Percentiles rank a stretch among this genome's conserved stretches.
Evolutionary conservation across 1,140 invertebrate genomes (phyloP).

Genomic region (Sitobion miscanthi): DNA sequence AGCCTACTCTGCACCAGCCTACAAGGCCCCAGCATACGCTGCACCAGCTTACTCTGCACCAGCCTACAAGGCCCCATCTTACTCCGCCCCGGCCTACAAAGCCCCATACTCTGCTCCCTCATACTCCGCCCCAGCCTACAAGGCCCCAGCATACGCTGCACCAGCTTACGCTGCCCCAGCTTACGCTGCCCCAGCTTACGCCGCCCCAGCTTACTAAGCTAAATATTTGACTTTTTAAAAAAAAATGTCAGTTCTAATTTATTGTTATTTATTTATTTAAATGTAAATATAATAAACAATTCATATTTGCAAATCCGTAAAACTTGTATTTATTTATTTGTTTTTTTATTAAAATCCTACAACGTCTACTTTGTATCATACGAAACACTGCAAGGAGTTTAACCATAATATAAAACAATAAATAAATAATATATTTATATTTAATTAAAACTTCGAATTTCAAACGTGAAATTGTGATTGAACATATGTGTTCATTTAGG

Average conservation of each 20-base stretch:
- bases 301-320: constrained; percentile 35
- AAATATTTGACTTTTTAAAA: constrained; percentile 44
- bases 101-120: constrained; percentile 55
- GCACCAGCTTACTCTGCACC: constrained; percentile 46
- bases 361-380: too few relatives aligned
- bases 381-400: neutral
- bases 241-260: constrained; percentile 39
- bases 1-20: constrained; percentile 57
- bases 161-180: constrained; percentile 56
- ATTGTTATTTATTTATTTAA: constrained; percentile 56
- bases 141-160: constrained; percentile 54
- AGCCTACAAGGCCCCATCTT: constrained; percentile 59
- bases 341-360: neutral
- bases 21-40: constrained; percentile 56
- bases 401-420: neutral
- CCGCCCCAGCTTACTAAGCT: constrained; percentile 59
- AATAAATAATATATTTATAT: neutral
- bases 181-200: constrained; percentile 59
- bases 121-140: constrained; percentile 56
- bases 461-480: neutral
- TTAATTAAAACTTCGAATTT: neutral
- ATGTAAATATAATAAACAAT: constrained; percentile 54
- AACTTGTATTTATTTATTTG: constrained; percentile 9
- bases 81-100: constrained; percentile 60
- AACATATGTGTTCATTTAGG: neutral